Evolutionary conservation across 2,888 invertebrate genomes (phyloP).

Genomic region (Clanis bilineata): DNA sequence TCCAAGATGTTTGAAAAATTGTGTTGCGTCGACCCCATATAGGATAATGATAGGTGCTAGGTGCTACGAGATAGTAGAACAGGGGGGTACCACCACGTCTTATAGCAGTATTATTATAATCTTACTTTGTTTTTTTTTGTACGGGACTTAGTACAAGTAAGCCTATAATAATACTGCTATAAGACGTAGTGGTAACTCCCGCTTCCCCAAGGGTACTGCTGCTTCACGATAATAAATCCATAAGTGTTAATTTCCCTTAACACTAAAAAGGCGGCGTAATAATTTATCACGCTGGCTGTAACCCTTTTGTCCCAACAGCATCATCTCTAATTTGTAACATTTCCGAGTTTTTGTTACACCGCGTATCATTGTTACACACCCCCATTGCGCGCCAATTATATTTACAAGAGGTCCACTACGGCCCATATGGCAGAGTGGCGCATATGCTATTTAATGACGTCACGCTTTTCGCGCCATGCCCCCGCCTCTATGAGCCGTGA

Average conservation of each 20-base stretch:
- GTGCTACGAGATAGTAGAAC: too few relatives aligned
- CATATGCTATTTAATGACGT: constrained; percentile 57
- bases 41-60: too few relatives aligned
- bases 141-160: too few relatives aligned
- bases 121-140: too few relatives aligned
- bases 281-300: not conserved
- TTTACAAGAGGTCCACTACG: constrained; percentile 18
- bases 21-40: too few relatives aligned
- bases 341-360: not conserved
- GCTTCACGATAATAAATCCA: too few relatives aligned
- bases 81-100: too few relatives aligned
- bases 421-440: constrained; percentile 24
- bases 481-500: constrained; percentile 42
- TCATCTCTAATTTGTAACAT: not conserved
- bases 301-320: not conserved
- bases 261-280: not conserved
- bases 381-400: constrained; percentile 27
- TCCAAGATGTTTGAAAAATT: too few relatives aligned
- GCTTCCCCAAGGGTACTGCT: too few relatives aligned
- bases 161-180: too few relatives aligned
- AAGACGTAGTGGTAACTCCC: too few relatives aligned
- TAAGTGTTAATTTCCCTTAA: not conserved
- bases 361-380: constrained; percentile 5
- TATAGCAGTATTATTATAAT: too few relatives aligned
- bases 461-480: constrained; percentile 40